phyloP scores from a whole-genome alignment of 2,113 vertebrate genomes.

The Stegastes partitus region DNA sequence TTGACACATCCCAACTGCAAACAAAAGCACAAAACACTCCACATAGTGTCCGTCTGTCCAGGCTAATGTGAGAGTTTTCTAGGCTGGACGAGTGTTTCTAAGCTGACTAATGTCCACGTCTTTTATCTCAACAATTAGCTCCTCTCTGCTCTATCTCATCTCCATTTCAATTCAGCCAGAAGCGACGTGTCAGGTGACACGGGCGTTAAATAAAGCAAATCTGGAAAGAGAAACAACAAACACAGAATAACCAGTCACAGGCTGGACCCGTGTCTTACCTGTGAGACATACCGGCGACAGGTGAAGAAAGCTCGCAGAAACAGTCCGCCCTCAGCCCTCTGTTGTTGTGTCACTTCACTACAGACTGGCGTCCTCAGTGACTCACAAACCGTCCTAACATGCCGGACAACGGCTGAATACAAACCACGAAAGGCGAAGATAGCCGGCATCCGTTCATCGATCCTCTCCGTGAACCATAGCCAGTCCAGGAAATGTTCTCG shows the following conservation, averaged over 20 bases:
- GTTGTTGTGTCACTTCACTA: slow-evolving; percentile 17
- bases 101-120: too few relatives aligned
- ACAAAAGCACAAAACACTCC: too few relatives aligned
- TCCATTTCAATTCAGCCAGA: too few relatives aligned
- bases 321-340: not conserved
- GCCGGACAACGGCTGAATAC: not conserved
- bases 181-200: not conserved
- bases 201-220: not conserved
- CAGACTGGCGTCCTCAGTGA: not conserved
- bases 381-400: not conserved
- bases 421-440: too few relatives aligned
- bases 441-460: not conserved
- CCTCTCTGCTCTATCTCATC: too few relatives aligned
- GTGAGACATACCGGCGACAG: slow-evolving; percentile 47
- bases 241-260: not conserved
- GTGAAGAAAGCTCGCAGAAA: slow-evolving; percentile 4
- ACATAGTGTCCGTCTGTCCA: too few relatives aligned
- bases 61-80: too few relatives aligned
- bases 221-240: not conserved
- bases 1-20: too few relatives aligned
- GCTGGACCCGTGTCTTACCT: slow-evolving; percentile 51
- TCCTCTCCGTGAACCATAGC: not conserved
- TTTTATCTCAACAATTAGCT: too few relatives aligned
- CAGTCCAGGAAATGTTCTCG: not conserved
- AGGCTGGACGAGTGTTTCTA: too few relatives aligned